Evolutionary conservation across 1,140 invertebrate species (phyloP).

Genomic region (Dendrolimus punctatus): DNA sequence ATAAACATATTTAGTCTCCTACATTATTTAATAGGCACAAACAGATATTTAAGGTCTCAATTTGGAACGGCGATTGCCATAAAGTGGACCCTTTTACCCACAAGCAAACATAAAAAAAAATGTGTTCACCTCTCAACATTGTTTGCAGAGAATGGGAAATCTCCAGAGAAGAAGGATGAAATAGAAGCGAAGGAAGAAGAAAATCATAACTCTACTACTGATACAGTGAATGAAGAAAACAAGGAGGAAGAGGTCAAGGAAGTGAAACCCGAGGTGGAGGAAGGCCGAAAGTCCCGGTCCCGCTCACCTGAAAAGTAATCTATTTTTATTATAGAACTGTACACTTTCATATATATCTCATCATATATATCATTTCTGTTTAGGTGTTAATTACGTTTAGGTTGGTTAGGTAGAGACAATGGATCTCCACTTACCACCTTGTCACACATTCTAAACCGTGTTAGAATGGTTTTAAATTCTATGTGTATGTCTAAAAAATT

Average conservation of each 20-base stretch:
- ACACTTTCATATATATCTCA: too few relatives aligned
- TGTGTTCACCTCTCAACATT: not conserved
- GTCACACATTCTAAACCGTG: not conserved
- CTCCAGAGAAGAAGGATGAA: constrained; percentile 65
- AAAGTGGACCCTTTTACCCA: too few relatives aligned
- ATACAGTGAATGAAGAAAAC: constrained; percentile 28
- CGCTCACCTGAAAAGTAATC: constrained; percentile 49
- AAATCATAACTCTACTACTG: constrained; percentile 5
- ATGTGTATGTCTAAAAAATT: not conserved
- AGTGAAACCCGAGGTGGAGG: constrained; percentile 18
- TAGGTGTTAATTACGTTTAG: too few relatives aligned
- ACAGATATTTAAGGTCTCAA: too few relatives aligned
- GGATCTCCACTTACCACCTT: too few relatives aligned
- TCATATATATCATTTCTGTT: too few relatives aligned
- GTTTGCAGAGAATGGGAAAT: constrained; percentile 60
- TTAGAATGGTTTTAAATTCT: not conserved
- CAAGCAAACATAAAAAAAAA: too few relatives aligned
- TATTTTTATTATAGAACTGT: not conserved
- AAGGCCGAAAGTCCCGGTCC: constrained; percentile 46
- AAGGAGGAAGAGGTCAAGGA: constrained; percentile 20
- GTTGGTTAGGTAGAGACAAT: too few relatives aligned
- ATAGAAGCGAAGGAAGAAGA: constrained; percentile 38
- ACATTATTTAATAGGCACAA: too few relatives aligned
- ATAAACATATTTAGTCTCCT: too few relatives aligned
- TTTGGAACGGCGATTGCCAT: too few relatives aligned